These are phyloP conservation scores for Ataeniobius toweri DNA, from an alignment of 2,797 vertebrate genomes.

Conservation along the genomic window DNA sequence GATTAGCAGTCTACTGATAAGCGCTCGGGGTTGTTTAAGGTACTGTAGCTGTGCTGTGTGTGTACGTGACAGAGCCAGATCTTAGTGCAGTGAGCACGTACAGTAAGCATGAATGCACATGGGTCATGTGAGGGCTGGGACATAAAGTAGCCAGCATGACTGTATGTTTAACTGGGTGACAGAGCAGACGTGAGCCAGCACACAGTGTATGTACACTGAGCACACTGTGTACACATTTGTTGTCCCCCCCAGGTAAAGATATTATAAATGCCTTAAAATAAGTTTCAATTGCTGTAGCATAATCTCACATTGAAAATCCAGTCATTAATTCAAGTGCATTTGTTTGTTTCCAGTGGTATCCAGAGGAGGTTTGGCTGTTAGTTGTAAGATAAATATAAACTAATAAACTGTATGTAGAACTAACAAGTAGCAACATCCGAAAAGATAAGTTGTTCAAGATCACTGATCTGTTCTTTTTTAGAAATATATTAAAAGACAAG, in stretches of 20 bases:
- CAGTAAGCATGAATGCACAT: conserved; percentile 47
- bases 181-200: conserved; percentile 34
- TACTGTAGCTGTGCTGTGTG: conserved; percentile 56
- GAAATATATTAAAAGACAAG: neutral
- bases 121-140: conserved; percentile 74
- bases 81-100: conserved; percentile 47
- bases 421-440: too few relatives aligned
- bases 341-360: neutral
- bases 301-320: neutral
- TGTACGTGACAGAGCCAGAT: conserved; percentile 16
- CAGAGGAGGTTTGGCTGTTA: too few relatives aligned
- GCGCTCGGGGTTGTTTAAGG: conserved; percentile 77
- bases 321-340: neutral
- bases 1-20: conserved; percentile 78
- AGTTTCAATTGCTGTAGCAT: neutral
- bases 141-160: conserved; percentile 49
- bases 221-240: neutral
- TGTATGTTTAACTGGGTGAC: conserved; percentile 58
- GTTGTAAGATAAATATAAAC: too few relatives aligned
- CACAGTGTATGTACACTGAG: conserved; percentile 28
- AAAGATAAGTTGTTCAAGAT: too few relatives aligned
- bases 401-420: too few relatives aligned
- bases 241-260: neutral
- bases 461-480: neutral
- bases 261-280: too few relatives aligned